These are phyloP conservation scores for Micronisus gabar DNA, from an alignment of 2,113 vertebrate genomes.

Conservation along the genomic window DNA sequence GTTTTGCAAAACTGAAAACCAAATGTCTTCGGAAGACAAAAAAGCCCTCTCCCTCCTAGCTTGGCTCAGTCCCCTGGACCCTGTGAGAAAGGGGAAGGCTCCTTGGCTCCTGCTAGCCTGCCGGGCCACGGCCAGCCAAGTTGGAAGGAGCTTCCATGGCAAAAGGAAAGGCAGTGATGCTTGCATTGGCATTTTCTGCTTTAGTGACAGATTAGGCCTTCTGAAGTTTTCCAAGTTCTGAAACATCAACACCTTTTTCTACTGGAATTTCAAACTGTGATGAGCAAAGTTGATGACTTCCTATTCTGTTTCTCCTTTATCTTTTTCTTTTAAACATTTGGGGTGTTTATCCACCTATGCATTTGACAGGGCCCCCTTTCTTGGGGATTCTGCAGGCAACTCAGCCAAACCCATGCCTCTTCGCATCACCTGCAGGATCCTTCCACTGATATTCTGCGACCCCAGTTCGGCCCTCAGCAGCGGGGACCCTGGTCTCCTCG, in stretches of 20 bases:
- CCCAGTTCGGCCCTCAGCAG: background rate
- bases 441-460: background rate
- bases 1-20: conserved; percentile 54
- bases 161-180: background rate
- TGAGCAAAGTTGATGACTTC: background rate
- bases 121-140: conserved; percentile 5
- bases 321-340: background rate
- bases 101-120: background rate
- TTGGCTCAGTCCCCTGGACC: conserved; percentile 11
- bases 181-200: background rate
- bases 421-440: background rate
- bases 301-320: background rate
- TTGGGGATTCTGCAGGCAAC: background rate
- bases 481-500: background rate
- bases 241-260: conserved; percentile 3
- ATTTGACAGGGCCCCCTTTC: background rate
- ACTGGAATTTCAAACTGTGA: background rate
- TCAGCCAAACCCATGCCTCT: background rate
- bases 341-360: background rate
- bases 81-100: conserved; percentile 34
- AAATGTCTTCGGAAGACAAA: conserved; percentile 32
- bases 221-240: background rate
- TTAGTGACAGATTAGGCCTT: background rate
- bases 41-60: background rate
- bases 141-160: conserved; percentile 3